Evolutionary conservation across 2,888 invertebrate genomes (phyloP).

Genomic region (Mellilla xanthometata): DNA sequence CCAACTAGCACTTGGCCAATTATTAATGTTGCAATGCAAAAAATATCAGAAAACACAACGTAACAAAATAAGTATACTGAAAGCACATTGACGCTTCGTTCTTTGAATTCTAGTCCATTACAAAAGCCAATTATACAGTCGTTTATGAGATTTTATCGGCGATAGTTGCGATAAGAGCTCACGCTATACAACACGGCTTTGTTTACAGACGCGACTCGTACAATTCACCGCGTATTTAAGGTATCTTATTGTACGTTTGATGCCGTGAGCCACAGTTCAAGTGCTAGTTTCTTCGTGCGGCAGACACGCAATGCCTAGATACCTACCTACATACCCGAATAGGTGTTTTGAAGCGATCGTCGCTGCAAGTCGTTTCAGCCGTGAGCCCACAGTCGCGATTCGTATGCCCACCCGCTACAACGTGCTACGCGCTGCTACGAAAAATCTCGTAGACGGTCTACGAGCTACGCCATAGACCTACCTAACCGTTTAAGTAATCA

Average conservation of each 20-base stretch:
- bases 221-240: constrained; percentile 16
- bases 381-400: constrained; percentile 49
- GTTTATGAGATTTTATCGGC: constrained; percentile 41
- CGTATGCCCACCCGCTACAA: constrained; percentile 45
- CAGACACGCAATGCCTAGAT: constrained; percentile 26
- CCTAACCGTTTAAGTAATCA: constrained; percentile 10
- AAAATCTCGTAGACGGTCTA: constrained; percentile 33
- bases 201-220: constrained; percentile 50
- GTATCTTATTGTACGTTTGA: constrained; percentile 4
- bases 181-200: constrained; percentile 42
- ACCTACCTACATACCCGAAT: constrained; percentile 19
- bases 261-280: constrained; percentile 6
- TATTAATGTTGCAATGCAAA: no score
- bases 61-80: background rate
- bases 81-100: background rate
- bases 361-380: constrained; percentile 36
- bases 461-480: constrained; percentile 49
- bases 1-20: no score
- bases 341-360: constrained; percentile 34
- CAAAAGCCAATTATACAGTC: constrained; percentile 39
- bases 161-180: constrained; percentile 49
- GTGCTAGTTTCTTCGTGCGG: constrained; percentile 11
- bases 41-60: no score
- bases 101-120: background rate
- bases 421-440: constrained; percentile 39